Percentiles rank a stretch among this genome's conserved stretches.
These are phyloP conservation scores for Callospermophilus lateralis DNA, from an alignment of 2,113 vertebrate genomes.

Conservation along the genomic window DNA sequence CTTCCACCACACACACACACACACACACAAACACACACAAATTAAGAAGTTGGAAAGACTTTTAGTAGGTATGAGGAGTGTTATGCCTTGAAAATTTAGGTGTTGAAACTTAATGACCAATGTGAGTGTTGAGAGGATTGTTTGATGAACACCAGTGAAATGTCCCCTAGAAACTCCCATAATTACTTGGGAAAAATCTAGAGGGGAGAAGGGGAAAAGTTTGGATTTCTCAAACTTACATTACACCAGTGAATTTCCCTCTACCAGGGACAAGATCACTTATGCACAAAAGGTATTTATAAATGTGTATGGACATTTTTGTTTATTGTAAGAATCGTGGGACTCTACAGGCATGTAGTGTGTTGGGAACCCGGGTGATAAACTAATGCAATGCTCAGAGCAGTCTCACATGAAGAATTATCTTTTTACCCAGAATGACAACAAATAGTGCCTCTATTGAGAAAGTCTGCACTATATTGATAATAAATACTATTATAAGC, in stretches of 20 bases:
- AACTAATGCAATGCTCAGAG: neutral
- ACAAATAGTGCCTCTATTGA: neutral
- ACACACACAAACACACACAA: neutral
- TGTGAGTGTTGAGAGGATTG: neutral
- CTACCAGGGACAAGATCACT: neutral
- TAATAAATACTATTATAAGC: neutral
- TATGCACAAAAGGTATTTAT: neutral
- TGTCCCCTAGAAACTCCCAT: no score
- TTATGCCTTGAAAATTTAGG: neutral
- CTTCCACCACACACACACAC: neutral
- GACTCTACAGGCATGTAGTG: neutral
- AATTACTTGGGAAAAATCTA: neutral
- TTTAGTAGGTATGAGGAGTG: neutral
- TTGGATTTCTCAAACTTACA: neutral
- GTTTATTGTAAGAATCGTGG: neutral
- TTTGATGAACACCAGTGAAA: neutral
- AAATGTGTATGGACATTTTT: conserved; percentile 10
- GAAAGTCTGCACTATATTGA: neutral
- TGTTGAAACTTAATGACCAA: neutral
- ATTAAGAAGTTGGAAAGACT: neutral
- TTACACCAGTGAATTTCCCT: neutral
- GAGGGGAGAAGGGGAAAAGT: neutral
- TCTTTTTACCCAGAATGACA: neutral
- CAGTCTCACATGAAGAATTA: neutral
- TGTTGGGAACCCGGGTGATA: neutral